A percentile compares a stretch with the other conserved stretches of the same genome.
Conservation (phyloP, 2,888 invertebrate species). For the Ormyrus nitidulus region DNA sequence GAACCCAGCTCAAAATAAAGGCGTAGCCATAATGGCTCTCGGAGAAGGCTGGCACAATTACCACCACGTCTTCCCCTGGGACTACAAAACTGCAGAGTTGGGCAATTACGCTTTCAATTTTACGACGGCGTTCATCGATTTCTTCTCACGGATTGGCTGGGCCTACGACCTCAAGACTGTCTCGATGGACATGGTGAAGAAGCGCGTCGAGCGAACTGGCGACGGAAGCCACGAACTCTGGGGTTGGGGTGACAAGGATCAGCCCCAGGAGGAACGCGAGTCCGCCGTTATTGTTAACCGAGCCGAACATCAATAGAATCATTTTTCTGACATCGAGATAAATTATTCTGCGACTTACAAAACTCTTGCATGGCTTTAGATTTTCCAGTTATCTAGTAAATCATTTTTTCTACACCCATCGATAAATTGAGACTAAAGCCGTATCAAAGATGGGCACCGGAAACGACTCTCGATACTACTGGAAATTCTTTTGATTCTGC, state of each 20-base stretch:
- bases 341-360: neutral
- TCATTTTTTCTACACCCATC: neutral
- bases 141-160: slow-evolving; percentile 89
- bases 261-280: slow-evolving; percentile 69
- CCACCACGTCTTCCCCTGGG: slow-evolving; percentile 94
- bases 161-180: slow-evolving; percentile 92
- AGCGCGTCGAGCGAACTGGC: slow-evolving; percentile 84
- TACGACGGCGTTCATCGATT: slow-evolving; percentile 79
- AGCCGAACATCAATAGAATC: slow-evolving; percentile 18
- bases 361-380: neutral
- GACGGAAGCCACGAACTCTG: slow-evolving; percentile 86
- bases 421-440: too few species aligned
- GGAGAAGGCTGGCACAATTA: slow-evolving; percentile 95
- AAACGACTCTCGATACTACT: too few species aligned
- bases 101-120: slow-evolving; percentile 82
- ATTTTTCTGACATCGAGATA: neutral
- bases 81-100: slow-evolving; percentile 92
- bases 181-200: slow-evolving; percentile 82
- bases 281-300: slow-evolving; percentile 62
- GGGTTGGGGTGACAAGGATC: slow-evolving; percentile 79
- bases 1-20: slow-evolving; percentile 86
- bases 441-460: too few species aligned
- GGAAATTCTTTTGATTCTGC: too few species aligned
- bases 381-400: neutral
- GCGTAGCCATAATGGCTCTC: slow-evolving; percentile 84